phyloP scores from a whole-genome alignment of 2,797 vertebrate species.

The Ceryle rudis region DNA sequence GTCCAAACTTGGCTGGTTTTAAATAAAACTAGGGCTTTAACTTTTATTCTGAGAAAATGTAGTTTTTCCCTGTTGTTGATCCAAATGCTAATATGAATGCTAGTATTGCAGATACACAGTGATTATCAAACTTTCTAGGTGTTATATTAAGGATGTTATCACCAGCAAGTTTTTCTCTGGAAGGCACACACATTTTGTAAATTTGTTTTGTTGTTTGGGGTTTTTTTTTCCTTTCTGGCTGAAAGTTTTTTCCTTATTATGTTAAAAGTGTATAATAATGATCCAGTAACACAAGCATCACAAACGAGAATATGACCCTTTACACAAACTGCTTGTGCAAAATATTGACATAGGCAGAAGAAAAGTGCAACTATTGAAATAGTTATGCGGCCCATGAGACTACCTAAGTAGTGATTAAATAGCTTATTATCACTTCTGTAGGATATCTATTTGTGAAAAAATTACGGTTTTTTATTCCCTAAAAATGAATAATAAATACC shows the following conservation, averaged over 20 bases:
- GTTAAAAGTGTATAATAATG: not conserved
- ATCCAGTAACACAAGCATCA: not conserved
- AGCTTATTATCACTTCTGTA: conserved; percentile 6
- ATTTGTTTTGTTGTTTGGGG: not conserved
- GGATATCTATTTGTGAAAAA: not conserved
- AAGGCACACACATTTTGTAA: conserved; percentile 55
- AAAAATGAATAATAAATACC: conserved; percentile 13
- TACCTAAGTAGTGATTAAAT: not conserved
- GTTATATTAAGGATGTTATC: conserved; percentile 30
- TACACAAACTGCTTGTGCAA: not conserved
- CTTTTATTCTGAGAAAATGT: conserved; percentile 56
- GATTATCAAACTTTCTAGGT: conserved; percentile 38
- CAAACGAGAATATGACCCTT: conserved; percentile 11
- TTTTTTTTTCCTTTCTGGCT: not conserved
- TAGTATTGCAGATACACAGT: conserved; percentile 31
- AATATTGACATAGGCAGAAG: not conserved
- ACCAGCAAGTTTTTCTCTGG: conserved; percentile 61
- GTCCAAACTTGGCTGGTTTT: conserved; percentile 35
- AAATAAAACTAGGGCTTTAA: conserved; percentile 56
- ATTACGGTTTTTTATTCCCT: not conserved
- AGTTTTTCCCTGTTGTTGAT: conserved; percentile 55
- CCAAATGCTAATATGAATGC: conserved; percentile 55
- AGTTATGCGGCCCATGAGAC: not conserved
- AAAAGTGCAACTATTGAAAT: conserved; percentile 9
- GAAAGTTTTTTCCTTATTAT: conserved; percentile 38